Evolutionary conservation across 2,797 vertebrate species (phyloP), one percentile per base, ranked within the genome.

Genomic region (Muscicapa comitata): DNA sequence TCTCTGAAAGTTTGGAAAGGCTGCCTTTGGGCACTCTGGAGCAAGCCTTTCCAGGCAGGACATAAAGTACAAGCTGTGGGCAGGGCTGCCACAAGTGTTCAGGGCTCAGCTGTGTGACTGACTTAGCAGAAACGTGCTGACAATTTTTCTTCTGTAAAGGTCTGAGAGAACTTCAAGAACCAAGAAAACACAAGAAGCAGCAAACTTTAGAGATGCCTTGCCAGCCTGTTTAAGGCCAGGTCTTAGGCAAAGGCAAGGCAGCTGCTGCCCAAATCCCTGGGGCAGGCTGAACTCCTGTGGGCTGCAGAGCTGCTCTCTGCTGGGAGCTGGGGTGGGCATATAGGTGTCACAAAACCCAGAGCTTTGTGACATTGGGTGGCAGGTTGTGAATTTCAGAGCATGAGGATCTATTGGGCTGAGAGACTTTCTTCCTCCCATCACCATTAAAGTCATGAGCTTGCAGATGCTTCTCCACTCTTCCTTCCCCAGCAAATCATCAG

Each of bases 331-430:
- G 17, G 10, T 71, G 43, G 58, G 18, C 5, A 2, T 1, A 18
- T 63, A 53, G 13, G 2, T 45, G 38, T 40, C 4, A 6, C 26
- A 54, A 58, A 71, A 47, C 53, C 61, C 61, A 66, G n/a, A 3
- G 2, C 20, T 58, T 42, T 2, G 0, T 54, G 21, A 23, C 29
- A n/a, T 1, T 0, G 24, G 4, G 4, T 47, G n/a, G 12, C 29
- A 50, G 85, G 38, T 26, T 2, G 1, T 19, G 21, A 35, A 58
- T 66, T 71, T 59, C 45, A 70, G 57, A 74, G n/a, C 11, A 20
- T 0, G 1, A 57, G 14, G 29, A 50, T 20, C 7, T 51, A 3
- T n/a, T 35, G 17, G 29, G 5, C 67, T 85, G 50, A 68, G 40
- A 71, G 68, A 31, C 15, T 71, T 85, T 31, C 35, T 35, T 67